These are phyloP conservation scores for Euglossa dilemma DNA, from an alignment of 1,140 invertebrate species.

Conservation along the genomic window DNA sequence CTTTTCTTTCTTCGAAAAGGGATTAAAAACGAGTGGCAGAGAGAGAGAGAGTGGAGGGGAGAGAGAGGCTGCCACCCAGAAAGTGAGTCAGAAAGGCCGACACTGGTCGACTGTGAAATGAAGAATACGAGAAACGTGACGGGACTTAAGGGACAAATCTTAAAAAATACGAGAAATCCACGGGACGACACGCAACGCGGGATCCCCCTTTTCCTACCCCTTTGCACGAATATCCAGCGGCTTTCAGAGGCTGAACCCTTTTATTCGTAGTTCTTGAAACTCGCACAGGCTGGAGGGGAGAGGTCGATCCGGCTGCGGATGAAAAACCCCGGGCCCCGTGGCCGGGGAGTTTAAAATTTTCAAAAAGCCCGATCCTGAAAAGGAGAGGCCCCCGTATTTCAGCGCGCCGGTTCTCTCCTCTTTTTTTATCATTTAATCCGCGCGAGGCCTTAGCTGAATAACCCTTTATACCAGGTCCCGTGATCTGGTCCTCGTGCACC, in stretches of 20 bases:
- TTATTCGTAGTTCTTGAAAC: conserved; percentile 80
- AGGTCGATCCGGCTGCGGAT: conserved; percentile 61
- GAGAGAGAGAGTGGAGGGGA: background rate
- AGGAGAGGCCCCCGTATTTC: conserved; percentile 77
- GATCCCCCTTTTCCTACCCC: conserved; percentile 63
- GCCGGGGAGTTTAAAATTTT: conserved; percentile 78
- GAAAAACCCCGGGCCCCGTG: conserved; percentile 26
- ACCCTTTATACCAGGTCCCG: conserved; percentile 77
- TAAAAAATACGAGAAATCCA: conserved; percentile 81
- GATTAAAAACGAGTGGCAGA: background rate
- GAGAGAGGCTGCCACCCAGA: conserved; percentile 58
- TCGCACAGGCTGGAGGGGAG: conserved; percentile 60
- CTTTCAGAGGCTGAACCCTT: conserved; percentile 77
- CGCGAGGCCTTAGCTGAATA: conserved; percentile 76
- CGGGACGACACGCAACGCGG: conserved; percentile 55
- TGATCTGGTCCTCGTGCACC: background rate
- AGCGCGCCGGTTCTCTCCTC: conserved; percentile 60
- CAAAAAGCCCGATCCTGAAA: conserved; percentile 80
- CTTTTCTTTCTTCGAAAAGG: no score
- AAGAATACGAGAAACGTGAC: conserved; percentile 76
- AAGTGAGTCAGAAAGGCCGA: conserved; percentile 14
- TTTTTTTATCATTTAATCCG: conserved; percentile 83
- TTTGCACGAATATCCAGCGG: conserved; percentile 38
- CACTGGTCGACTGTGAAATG: conserved; percentile 22
- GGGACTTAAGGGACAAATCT: conserved; percentile 81